These are phyloP conservation scores for Euzophera pinguis DNA, from an alignment of 2,888 invertebrate species.

Conservation along the genomic window DNA sequence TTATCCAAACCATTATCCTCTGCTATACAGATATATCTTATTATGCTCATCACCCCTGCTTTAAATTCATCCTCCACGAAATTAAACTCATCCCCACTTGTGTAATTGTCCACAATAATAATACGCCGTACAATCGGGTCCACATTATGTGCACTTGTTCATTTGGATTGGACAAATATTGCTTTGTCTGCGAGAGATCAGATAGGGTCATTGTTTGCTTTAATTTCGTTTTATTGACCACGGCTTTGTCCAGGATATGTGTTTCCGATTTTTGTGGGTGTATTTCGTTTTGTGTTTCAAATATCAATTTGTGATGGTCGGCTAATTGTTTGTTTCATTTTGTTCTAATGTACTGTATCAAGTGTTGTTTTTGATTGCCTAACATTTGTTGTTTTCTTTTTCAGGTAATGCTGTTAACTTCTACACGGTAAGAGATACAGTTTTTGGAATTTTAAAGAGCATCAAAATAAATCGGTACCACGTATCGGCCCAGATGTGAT, in stretches of 20 bases:
- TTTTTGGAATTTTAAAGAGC: neutral
- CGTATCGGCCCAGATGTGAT: no score
- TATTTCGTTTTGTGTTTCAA: neutral
- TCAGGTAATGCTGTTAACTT: conserved; percentile 34
- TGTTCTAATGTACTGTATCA: no score
- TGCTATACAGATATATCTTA: neutral
- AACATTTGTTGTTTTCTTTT: conserved; percentile 24
- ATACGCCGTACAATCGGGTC: conserved; percentile 12
- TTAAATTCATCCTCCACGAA: conserved; percentile 2
- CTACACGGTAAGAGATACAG: conserved; percentile 16
- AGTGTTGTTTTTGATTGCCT: no score
- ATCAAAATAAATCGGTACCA: no score
- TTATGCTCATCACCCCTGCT: neutral
- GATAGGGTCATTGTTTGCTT: conserved; percentile 13
- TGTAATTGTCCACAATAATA: conserved; percentile 14
- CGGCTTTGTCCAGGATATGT: conserved; percentile 3
- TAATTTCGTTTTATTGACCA: conserved; percentile 12
- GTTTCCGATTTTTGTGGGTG: conserved; percentile 6
- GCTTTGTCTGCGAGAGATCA: conserved; percentile 7
- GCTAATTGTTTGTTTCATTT: no score
- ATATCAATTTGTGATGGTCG: no score
- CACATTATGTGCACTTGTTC: conserved; percentile 15
- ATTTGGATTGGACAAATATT: conserved; percentile 12
- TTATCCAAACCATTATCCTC: neutral
- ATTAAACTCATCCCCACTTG: conserved; percentile 14